Conservation (phyloP, 2,888 invertebrate genomes). For the Argyresthia goedartella region DNA sequence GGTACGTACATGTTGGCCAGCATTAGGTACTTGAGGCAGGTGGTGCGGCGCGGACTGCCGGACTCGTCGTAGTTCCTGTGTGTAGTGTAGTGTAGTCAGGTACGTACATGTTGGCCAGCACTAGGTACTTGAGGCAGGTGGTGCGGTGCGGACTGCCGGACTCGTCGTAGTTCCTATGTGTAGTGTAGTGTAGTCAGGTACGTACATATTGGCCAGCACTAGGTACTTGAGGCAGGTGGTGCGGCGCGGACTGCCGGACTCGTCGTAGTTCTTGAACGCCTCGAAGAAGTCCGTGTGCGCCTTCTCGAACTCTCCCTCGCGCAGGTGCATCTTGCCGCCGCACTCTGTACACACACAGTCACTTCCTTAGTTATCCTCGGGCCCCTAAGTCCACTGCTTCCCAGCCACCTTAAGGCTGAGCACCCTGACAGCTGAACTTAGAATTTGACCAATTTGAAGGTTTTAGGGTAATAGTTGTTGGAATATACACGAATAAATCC, state of each 20-base stretch:
- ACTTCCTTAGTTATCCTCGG: neutral
- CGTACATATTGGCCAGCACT: slow-evolving; percentile 97
- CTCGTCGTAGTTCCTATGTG: no score
- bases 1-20: no score
- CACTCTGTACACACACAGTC: slow-evolving; percentile 77
- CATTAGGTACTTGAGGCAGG: no score
- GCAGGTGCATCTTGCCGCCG: slow-evolving; percentile 99
- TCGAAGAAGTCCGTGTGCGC: slow-evolving; percentile 99
- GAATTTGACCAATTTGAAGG: no score
- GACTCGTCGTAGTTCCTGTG: no score
- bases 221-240: slow-evolving; percentile 98
- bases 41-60: no score
- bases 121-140: no score
- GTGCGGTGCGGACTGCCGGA: no score
- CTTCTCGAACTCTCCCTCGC: slow-evolving; percentile 98
- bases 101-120: no score
- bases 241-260: slow-evolving; percentile 95
- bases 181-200: slow-evolving; percentile 18
- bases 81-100: no score
- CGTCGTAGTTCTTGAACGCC: slow-evolving; percentile 99
- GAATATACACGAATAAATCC: no score
- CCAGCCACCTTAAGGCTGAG: neutral
- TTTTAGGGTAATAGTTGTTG: no score
- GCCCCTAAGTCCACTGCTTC: neutral
- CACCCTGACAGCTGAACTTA: neutral